These are phyloP conservation scores for Lasioglossum figueresi DNA, from an alignment of 2,888 invertebrate genomes.

Conservation along the genomic window DNA sequence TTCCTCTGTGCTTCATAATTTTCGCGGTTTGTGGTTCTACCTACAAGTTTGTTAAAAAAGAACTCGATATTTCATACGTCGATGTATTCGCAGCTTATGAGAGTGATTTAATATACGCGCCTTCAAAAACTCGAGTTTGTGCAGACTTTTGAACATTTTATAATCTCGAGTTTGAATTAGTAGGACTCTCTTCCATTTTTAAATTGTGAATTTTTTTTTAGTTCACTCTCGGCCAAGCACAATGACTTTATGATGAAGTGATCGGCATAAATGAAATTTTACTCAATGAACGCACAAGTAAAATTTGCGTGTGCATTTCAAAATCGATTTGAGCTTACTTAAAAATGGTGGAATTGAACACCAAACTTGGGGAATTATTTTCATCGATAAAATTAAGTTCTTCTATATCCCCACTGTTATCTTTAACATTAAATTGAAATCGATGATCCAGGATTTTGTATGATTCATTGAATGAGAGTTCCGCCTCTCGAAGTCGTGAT, in stretches of 20 bases:
- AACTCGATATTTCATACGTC: background rate
- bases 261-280: background rate
- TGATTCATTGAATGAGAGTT: background rate
- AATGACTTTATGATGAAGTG: background rate
- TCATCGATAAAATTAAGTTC: background rate
- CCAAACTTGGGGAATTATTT: background rate
- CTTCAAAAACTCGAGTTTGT: background rate
- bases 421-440: background rate
- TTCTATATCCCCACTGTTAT: background rate
- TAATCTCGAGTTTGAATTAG: conserved; percentile 35
- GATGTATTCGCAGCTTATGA: background rate
- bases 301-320: background rate
- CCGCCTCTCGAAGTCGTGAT: background rate
- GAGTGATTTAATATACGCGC: background rate
- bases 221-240: background rate
- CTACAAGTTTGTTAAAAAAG: background rate
- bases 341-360: background rate
- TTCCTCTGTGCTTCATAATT: conserved; percentile 4
- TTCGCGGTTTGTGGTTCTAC: background rate
- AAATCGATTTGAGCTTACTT: background rate
- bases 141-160: conserved; percentile 34
- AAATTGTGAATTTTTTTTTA: background rate
- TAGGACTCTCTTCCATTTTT: background rate
- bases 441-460: background rate
- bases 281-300: background rate